These are phyloP conservation scores for Pocillopora damicornis DNA, from an alignment of 64 coral and sea anemone genomes.

Conservation along the genomic window DNA sequence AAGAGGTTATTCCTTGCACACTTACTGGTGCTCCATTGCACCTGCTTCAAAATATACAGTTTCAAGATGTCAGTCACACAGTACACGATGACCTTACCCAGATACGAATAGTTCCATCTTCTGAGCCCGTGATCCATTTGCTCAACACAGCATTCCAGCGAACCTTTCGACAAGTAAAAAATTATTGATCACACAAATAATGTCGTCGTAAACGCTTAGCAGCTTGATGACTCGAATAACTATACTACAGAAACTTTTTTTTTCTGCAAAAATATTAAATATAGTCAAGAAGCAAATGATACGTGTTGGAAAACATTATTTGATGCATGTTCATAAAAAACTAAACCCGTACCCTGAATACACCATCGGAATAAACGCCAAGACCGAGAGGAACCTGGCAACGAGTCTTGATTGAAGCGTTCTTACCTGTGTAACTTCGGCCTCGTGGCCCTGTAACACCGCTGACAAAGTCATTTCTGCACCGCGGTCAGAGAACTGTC, in stretches of 20 bases:
- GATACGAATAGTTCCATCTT: constrained; percentile 93
- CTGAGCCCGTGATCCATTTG: constrained; percentile 98
- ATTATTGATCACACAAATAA: not conserved
- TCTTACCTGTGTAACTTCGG: constrained; percentile 94
- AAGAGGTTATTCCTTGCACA: no score
- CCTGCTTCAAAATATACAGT: no score
- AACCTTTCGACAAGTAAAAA: constrained; percentile 47
- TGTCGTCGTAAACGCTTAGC: not conserved
- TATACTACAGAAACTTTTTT: no score
- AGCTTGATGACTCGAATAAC: not conserved
- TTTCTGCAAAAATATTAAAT: no score
- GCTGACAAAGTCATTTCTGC: constrained; percentile 85
- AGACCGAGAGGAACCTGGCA: not conserved
- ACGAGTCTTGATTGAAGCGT: not conserved
- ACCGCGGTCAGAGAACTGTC: constrained; percentile 88
- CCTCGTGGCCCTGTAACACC: constrained; percentile 92
- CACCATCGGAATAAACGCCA: not conserved
- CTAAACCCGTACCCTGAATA: not conserved
- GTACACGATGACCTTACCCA: constrained; percentile 58
- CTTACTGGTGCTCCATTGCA: no score
- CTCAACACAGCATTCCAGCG: constrained; percentile 78
- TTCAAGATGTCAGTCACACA: no score
- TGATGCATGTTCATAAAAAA: no score
- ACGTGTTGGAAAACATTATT: no score
- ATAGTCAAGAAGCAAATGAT: no score